Evolutionary conservation across 2,113 vertebrate species (phyloP).

Genomic region (Ariopsis seemanni): DNA sequence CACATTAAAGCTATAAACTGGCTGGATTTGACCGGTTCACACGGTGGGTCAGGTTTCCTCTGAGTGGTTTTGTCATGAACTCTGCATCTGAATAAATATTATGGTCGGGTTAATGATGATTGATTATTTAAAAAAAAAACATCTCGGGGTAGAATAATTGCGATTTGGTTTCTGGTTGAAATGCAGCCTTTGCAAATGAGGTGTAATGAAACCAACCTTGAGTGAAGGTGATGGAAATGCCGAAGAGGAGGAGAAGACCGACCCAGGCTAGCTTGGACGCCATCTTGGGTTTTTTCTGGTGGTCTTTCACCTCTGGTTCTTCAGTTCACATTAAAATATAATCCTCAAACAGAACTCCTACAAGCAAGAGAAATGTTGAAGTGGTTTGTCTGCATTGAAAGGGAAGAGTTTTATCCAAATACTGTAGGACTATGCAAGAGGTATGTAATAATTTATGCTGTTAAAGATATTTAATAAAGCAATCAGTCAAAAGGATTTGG

Average conservation of each 20-base stretch:
- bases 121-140: too few relatives aligned
- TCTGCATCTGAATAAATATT: not conserved
- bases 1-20: not conserved
- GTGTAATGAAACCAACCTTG: conserved; percentile 62
- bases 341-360: conserved; percentile 27
- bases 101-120: not conserved
- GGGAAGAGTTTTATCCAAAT: not conserved
- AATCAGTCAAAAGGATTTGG: not conserved
- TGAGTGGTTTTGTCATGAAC: not conserved
- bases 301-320: conserved; percentile 40
- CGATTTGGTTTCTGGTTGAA: not conserved
- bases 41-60: not conserved
- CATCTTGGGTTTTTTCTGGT: conserved; percentile 60
- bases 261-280: conserved; percentile 44
- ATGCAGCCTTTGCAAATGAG: not conserved
- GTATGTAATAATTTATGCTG: too few relatives aligned
- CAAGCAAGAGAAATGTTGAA: conserved; percentile 18
- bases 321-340: conserved; percentile 41
- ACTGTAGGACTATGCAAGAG: not conserved
- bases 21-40: not conserved
- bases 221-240: conserved; percentile 54
- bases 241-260: conserved; percentile 61
- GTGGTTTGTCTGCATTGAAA: not conserved
- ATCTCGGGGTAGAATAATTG: not conserved
- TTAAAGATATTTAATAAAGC: too few relatives aligned